These are phyloP conservation scores for Drosophila funebris DNA, from an alignment of 1,140 invertebrate species.

Conservation along the genomic window DNA sequence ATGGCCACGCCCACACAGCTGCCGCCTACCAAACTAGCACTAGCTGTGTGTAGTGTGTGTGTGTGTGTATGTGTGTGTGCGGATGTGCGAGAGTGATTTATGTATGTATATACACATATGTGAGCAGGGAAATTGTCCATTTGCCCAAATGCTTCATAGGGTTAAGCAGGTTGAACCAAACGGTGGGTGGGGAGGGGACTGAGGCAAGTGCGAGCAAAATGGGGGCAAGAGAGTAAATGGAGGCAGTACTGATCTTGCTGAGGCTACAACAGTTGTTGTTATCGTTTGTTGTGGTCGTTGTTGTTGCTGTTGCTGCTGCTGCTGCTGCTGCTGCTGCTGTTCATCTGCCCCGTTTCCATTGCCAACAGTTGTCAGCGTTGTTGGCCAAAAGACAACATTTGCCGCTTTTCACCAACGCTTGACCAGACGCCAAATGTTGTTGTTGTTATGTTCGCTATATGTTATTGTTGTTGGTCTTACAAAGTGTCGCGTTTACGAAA, in stretches of 20 bases:
- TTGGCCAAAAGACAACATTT: conserved; percentile 26
- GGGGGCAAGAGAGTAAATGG: not conserved
- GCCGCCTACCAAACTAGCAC: conserved; percentile 3
- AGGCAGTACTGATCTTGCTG: not conserved
- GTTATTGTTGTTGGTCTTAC: conserved; percentile 32
- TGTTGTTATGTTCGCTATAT: not conserved
- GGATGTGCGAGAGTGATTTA: conserved; percentile 45
- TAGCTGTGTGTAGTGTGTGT: not conserved
- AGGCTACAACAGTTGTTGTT: not conserved
- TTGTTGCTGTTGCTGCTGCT: not conserved
- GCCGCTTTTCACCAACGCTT: conserved; percentile 37
- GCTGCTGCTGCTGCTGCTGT: not conserved
- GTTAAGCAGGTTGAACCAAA: conserved; percentile 7
- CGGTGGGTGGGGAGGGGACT: not conserved
- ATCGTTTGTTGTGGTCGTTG: not conserved
- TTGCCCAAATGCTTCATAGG: conserved; percentile 36
- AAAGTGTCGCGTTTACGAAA: conserved; percentile 70
- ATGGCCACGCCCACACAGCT: conserved; percentile 33
- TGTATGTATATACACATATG: conserved; percentile 19
- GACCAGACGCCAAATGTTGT: conserved; percentile 34
- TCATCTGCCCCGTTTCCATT: conserved; percentile 27
- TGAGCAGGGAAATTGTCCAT: conserved; percentile 38
- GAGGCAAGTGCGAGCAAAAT: not conserved
- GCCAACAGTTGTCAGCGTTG: conserved; percentile 25
- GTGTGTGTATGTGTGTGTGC: conserved; percentile 14